Evolutionary conservation across 2,888 invertebrate species (phyloP).

Genomic region (Coleophora flavipennella): DNA sequence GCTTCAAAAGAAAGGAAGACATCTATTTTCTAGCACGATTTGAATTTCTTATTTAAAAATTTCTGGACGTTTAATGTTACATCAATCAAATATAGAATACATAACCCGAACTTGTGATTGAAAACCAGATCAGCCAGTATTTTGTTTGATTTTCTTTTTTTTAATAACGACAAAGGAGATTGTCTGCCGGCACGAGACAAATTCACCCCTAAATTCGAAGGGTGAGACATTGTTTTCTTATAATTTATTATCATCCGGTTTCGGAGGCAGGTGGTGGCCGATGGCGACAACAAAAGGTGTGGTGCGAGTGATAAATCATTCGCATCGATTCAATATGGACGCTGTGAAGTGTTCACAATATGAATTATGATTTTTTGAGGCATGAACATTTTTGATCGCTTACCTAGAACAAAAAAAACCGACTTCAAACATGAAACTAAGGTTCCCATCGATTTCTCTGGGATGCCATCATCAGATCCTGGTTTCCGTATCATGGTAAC

Average conservation of each 20-base stretch:
- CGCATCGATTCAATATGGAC: constrained; percentile 12
- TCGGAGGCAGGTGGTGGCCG: constrained; percentile 51
- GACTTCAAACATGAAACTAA: too few species aligned
- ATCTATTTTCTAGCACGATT: constrained; percentile 22
- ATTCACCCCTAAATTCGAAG: constrained; percentile 31
- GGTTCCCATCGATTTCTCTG: too few species aligned
- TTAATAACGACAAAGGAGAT: background rate
- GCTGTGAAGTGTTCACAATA: too few species aligned
- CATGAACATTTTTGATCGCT: too few species aligned
- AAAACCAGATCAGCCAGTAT: constrained; percentile 10
- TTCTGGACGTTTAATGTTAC: background rate
- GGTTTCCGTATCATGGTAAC: too few species aligned
- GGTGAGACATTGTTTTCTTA: constrained; percentile 49
- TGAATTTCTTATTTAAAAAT: background rate
- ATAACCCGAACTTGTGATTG: background rate
- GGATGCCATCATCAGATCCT: too few species aligned
- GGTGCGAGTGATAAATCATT: constrained; percentile 23
- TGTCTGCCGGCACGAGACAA: constrained; percentile 35
- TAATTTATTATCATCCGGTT: constrained; percentile 65
- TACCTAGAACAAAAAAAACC: too few species aligned
- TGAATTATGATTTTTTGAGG: too few species aligned
- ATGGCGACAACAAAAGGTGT: constrained; percentile 20
- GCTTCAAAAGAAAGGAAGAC: constrained; percentile 43
- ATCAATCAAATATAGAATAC: background rate
- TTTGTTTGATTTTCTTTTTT: constrained; percentile 1